Conservation (phyloP, 1,140 invertebrate species). For the Drosophila malerkotliana region DNA sequence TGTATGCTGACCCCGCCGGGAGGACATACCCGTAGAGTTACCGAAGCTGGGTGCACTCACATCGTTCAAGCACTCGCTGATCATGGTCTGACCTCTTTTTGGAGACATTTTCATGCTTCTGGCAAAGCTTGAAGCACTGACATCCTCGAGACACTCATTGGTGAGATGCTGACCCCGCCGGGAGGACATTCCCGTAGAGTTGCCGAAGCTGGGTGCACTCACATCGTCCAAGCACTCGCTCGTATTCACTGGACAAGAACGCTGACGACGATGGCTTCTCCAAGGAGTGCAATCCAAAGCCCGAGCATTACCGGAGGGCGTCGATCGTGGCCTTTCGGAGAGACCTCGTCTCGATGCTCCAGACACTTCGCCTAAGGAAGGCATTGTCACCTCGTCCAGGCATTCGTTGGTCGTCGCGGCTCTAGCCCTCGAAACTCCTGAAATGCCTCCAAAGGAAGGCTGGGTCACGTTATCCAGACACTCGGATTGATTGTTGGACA, state of each 20-base stretch:
- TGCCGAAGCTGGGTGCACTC: slow-evolving; percentile 26
- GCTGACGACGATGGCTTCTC: background rate
- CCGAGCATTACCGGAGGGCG: background rate
- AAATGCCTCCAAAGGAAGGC: background rate
- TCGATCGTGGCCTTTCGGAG: background rate
- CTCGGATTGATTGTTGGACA: background rate
- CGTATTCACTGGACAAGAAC: background rate
- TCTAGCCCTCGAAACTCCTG: background rate
- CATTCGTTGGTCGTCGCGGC: slow-evolving; percentile 14
- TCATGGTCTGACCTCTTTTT: background rate
- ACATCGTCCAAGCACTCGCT: slow-evolving; percentile 29
- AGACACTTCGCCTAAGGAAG: background rate
- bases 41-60: slow-evolving; percentile 12
- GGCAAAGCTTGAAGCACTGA: too few species aligned
- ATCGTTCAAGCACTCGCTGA: slow-evolving; percentile 20
- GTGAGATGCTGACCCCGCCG: background rate
- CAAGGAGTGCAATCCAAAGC: background rate
- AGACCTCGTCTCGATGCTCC: too few species aligned
- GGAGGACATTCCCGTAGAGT: slow-evolving; percentile 11
- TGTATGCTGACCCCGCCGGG: background rate
- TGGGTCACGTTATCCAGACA: slow-evolving; percentile 20
- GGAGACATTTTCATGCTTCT: too few species aligned
- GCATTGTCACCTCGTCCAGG: slow-evolving; percentile 31
- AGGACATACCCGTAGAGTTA: background rate
- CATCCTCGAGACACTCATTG: too few species aligned